phyloP scores from a whole-genome alignment of 2,797 vertebrate species.

The Picus viridis region DNA sequence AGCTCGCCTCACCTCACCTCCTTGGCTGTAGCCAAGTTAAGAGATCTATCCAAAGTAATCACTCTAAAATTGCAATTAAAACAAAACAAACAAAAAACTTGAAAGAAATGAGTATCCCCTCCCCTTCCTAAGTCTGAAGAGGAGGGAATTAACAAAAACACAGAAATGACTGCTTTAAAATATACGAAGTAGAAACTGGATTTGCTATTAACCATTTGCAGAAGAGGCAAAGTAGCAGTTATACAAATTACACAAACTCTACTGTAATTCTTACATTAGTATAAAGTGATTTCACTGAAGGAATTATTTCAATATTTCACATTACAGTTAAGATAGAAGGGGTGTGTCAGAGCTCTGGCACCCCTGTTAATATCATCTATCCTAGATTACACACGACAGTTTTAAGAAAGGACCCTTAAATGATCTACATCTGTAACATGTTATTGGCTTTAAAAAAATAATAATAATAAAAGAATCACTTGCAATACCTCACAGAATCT shows the following conservation, averaged over 20 bases:
- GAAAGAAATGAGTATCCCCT: slow-evolving; percentile 10
- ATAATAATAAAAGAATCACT: slow-evolving; percentile 45
- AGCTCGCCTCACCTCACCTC: background rate
- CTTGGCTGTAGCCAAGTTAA: background rate
- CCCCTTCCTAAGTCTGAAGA: slow-evolving; percentile 57
- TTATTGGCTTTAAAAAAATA: slow-evolving; percentile 60
- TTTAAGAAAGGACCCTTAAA: slow-evolving; percentile 75
- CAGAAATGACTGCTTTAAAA: slow-evolving; percentile 69
- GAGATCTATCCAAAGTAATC: slow-evolving; percentile 50
- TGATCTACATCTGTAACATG: slow-evolving; percentile 69
- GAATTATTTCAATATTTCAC: slow-evolving; percentile 80
- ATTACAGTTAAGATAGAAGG: slow-evolving; percentile 74
- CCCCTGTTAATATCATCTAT: slow-evolving; percentile 54
- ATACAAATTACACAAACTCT: slow-evolving; percentile 71
- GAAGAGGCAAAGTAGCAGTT: slow-evolving; percentile 75
- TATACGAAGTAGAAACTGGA: slow-evolving; percentile 69
- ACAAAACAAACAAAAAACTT: background rate
- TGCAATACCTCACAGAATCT: slow-evolving; percentile 67
- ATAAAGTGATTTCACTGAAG: slow-evolving; percentile 71
- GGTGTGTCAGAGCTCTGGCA: background rate
- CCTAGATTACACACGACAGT: slow-evolving; percentile 75
- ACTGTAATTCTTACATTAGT: slow-evolving; percentile 67
- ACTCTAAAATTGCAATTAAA: background rate
- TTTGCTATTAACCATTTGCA: slow-evolving; percentile 68
- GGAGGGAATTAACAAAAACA: slow-evolving; percentile 67